phyloP scores from a whole-genome alignment of 37 sponge, comb jelly and placozoan genomes.

The Geodia barretti region DNA sequence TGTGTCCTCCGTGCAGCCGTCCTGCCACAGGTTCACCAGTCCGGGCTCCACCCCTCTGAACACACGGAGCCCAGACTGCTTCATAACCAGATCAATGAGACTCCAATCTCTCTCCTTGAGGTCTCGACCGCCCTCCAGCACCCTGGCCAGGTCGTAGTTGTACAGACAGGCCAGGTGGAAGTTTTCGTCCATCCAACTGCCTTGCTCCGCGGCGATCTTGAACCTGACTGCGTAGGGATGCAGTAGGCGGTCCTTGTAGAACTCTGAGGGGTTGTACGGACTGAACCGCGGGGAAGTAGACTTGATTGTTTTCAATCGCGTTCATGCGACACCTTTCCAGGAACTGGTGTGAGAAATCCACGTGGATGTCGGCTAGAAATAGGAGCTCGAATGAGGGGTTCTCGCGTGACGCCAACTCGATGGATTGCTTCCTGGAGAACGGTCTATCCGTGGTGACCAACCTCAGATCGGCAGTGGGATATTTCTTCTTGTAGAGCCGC shows the following conservation, averaged over 20 bases:
- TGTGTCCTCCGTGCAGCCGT: constrained; percentile 40
- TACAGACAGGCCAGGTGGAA: constrained; percentile 36
- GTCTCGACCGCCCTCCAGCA: constrained; percentile 1
- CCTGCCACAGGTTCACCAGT: constrained; percentile 62
- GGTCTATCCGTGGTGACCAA: constrained; percentile 10
- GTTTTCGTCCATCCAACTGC: constrained; percentile 49
- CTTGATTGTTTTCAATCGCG: constrained; percentile 22
- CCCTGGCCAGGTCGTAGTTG: constrained; percentile 43
- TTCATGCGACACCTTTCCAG: constrained; percentile 53
- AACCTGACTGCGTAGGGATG: constrained; percentile 43
- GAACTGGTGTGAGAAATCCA: constrained; percentile 54
- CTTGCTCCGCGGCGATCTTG: constrained; percentile 18
- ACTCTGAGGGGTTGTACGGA: constrained; percentile 49
- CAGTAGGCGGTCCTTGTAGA: constrained; percentile 28
- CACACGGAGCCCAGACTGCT: constrained; percentile 3
- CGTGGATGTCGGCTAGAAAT: constrained; percentile 56
- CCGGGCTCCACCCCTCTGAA: constrained; percentile 63
- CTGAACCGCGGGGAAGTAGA: constrained; percentile 49
- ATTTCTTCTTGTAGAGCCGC: constrained; percentile 61
- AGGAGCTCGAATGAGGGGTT: constrained; percentile 40
- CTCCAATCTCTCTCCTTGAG: constrained; percentile 17
- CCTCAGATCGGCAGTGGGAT: constrained; percentile 46
- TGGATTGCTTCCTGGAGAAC: constrained; percentile 11
- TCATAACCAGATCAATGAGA: constrained; percentile 27
- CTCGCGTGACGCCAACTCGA: constrained; percentile 45